Conservation (phyloP, 2,888 invertebrate species). For the Acleris cristana region DNA sequence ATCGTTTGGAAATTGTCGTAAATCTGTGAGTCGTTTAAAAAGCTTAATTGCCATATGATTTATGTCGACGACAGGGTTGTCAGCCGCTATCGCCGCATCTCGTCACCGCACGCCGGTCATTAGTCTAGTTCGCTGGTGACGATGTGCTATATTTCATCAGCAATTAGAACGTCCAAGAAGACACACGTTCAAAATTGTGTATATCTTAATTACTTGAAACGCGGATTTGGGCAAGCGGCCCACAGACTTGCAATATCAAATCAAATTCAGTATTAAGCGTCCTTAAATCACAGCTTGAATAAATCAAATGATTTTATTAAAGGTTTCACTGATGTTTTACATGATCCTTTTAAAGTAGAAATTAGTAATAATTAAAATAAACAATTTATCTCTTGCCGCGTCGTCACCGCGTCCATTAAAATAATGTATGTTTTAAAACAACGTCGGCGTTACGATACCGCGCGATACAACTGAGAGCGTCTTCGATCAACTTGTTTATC, state of each 20-base stretch:
- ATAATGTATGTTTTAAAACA: slow-evolving; percentile 65
- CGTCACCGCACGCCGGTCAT: slow-evolving; percentile 42
- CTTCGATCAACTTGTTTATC: slow-evolving; percentile 69
- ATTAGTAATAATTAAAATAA: slow-evolving; percentile 37
- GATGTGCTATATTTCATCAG: slow-evolving; percentile 49
- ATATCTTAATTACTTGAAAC: slow-evolving; percentile 32
- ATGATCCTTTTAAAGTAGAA: slow-evolving; percentile 11
- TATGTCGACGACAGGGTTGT: slow-evolving; percentile 54
- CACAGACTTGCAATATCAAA: slow-evolving; percentile 4
- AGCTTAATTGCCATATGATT: slow-evolving; percentile 60
- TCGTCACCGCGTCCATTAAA: slow-evolving; percentile 60
- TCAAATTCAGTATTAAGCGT: not conserved
- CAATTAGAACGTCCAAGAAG: slow-evolving; percentile 53
- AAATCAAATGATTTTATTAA: slow-evolving; percentile 2
- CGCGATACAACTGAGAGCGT: slow-evolving; percentile 54
- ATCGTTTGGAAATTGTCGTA: slow-evolving; percentile 45
- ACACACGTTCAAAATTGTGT: slow-evolving; percentile 43
- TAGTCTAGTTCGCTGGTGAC: slow-evolving; percentile 39
- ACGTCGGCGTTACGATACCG: slow-evolving; percentile 61
- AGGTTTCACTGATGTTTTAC: no score
- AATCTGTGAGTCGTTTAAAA: slow-evolving; percentile 54
- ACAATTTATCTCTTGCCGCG: slow-evolving; percentile 25
- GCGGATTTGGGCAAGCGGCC: slow-evolving; percentile 21
- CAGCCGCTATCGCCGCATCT: slow-evolving; percentile 55
- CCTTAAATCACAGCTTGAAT: slow-evolving; percentile 6